phyloP scores from a whole-genome alignment of 2,113 vertebrate species.

The Pholis gunnellus region DNA sequence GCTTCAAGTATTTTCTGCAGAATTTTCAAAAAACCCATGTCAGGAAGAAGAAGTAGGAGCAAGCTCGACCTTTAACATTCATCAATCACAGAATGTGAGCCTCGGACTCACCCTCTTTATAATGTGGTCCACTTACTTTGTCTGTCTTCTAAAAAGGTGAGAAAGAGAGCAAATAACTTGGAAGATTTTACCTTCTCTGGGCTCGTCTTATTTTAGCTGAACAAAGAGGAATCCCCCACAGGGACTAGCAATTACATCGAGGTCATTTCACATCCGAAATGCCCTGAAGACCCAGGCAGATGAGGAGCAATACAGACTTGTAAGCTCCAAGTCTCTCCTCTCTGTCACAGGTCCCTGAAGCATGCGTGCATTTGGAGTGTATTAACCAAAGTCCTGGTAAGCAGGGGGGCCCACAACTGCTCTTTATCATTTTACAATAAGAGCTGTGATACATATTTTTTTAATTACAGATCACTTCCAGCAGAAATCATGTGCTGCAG shows the following conservation, averaged over 20 bases:
- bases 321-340: constrained; percentile 5
- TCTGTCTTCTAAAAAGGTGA: constrained; percentile 8
- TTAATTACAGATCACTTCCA: constrained; percentile 61
- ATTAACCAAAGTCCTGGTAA: constrained; percentile 19
- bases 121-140: constrained; percentile 13
- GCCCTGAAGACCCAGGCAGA: constrained; percentile 5
- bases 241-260: constrained; percentile 19
- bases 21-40: neutral
- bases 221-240: constrained; percentile 12
- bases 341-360: constrained; percentile 25
- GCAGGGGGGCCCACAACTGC: neutral
- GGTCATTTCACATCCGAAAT: constrained; percentile 14
- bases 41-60: neutral
- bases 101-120: constrained; percentile 4
- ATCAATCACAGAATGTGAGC: constrained; percentile 7
- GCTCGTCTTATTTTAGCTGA: constrained; percentile 37
- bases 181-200: constrained; percentile 22
- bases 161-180: neutral
- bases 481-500: constrained; percentile 40
- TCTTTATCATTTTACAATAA: constrained; percentile 41
- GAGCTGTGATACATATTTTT: constrained; percentile 49
- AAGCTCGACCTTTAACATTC: constrained; percentile 8
- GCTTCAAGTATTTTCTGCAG: neutral
- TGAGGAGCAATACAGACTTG: constrained; percentile 14
- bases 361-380: constrained; percentile 6